Conservation (phyloP, 2,888 invertebrate species). For the Drosophila mayaguana region DNA sequence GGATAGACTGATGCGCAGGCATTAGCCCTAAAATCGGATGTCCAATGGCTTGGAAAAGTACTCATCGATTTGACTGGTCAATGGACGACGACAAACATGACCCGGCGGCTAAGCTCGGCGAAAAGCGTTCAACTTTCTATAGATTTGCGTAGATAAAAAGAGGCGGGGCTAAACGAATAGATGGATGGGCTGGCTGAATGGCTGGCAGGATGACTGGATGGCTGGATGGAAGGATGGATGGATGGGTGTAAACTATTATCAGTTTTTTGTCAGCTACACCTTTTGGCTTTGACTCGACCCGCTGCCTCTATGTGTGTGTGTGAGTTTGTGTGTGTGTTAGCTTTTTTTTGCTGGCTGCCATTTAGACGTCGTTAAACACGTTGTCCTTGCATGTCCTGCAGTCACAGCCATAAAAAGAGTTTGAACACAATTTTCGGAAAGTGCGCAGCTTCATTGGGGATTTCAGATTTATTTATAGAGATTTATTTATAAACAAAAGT, state of each 20-base stretch:
- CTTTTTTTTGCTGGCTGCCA: slow-evolving; percentile 41
- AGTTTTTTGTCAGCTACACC: slow-evolving; percentile 33
- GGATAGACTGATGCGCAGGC: slow-evolving; percentile 33
- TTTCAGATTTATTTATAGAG: slow-evolving; percentile 17
- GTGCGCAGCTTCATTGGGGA: slow-evolving; percentile 30
- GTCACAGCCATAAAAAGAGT: slow-evolving; percentile 1
- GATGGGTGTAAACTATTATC: slow-evolving; percentile 59
- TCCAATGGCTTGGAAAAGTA: slow-evolving; percentile 65
- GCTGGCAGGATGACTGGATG: neutral
- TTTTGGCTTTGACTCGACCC: slow-evolving; percentile 29
- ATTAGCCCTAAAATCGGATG: slow-evolving; percentile 35
- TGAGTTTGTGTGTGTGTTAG: neutral
- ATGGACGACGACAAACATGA: slow-evolving; percentile 23
- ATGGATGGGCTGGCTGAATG: neutral
- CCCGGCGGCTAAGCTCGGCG: slow-evolving; percentile 23
- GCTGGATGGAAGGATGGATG: neutral
- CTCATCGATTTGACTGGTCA: slow-evolving; percentile 47
- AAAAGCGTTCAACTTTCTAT: neutral
- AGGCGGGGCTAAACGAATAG: neutral
- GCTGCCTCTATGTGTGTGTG: slow-evolving; percentile 14
- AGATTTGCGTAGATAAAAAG: neutral
- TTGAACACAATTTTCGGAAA: slow-evolving; percentile 23
- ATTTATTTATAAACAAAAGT: neutral
- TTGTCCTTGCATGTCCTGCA: slow-evolving; percentile 53
- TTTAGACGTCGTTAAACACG: slow-evolving; percentile 55